Evolutionary conservation across 2,888 invertebrate genomes (phyloP), one percentile per base, ranked within the genome.

Genomic region (Hirudinaria manillensis): DNA sequence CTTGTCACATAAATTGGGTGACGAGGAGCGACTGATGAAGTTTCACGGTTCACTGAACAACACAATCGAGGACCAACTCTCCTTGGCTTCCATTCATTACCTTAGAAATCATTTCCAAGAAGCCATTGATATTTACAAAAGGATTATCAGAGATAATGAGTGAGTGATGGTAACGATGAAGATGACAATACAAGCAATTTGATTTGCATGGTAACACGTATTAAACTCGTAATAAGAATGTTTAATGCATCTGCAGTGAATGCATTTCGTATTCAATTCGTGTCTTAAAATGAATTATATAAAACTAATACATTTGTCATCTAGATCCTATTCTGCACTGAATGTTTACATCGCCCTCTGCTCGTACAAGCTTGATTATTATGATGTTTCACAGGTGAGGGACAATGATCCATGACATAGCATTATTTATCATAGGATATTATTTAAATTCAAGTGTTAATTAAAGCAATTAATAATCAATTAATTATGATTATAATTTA

Each of bases 321-420:
- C 38, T 86, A 94, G 94, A 80, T 92, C 93, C 74, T 93, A 90
- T 85, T 87, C 96, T 83, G 98, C 98, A 0, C 86, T 99, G 77
- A 97, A 99, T 86, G 94, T 98, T 3, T 98, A 99, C 85, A 92
- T 98, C 76, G 98, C 97, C 0, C 87, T 98, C 24, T 99, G 98
- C 83, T 98, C 98, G 86, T 99, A 98, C 87, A 98, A 99, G 85
- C 87, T 98, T 82, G 98, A 98, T 86, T 98, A 96, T 85, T 98
- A 95, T 83, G 98, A 98, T 85, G 95, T 96, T 70, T 95, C 97
- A 0, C 95, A 97, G 86, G 87, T 86, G 79, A 79, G 2, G 34
- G 10, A n/a, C 7, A 27, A 3, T 19, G 45, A 45, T 45, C 6
- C 10, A 1, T 7, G 1, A 16, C 13, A 16, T 1, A 6, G 13